A percentile compares a stretch with the other conserved stretches of the same genome.
These are phyloP conservation scores for Drosophila nigromelanica DNA, from an alignment of 1,140 invertebrate genomes.

Conservation along the genomic window DNA sequence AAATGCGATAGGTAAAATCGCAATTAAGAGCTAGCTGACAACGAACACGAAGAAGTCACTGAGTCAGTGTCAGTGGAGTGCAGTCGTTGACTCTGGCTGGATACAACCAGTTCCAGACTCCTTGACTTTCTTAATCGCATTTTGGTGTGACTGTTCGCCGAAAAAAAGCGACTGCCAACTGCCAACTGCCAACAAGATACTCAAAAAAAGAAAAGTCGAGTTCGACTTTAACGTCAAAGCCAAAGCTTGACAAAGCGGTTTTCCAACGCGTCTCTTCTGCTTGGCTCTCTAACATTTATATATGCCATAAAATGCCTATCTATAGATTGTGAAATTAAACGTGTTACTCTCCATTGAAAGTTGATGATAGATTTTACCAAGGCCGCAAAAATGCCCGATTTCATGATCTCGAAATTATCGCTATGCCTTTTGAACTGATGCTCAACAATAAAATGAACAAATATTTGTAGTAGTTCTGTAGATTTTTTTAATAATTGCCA, in stretches of 20 bases:
- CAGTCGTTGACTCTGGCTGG: slow-evolving; percentile 61
- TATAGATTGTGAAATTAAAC: slow-evolving; percentile 47
- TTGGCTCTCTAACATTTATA: slow-evolving; percentile 51
- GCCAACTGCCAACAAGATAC: background rate
- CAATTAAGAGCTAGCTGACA: slow-evolving; percentile 51
- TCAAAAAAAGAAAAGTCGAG: slow-evolving; percentile 47
- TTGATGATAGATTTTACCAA: slow-evolving; percentile 30
- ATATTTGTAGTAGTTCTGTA: too few relatives aligned
- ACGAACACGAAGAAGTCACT: slow-evolving; percentile 52
- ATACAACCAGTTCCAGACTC: slow-evolving; percentile 55
- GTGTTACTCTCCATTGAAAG: slow-evolving; percentile 33
- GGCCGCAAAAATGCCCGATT: slow-evolving; percentile 14
- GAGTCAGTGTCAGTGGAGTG: slow-evolving; percentile 17
- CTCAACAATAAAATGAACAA: too few relatives aligned
- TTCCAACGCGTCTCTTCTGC: slow-evolving; percentile 36
- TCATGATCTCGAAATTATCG: too few relatives aligned
- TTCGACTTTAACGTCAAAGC: slow-evolving; percentile 3
- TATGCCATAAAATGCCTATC: slow-evolving; percentile 53
- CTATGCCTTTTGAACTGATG: too few relatives aligned
- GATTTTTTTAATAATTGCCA: too few relatives aligned
- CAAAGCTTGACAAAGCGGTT: slow-evolving; percentile 45
- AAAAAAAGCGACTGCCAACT: slow-evolving; percentile 59
- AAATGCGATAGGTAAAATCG: slow-evolving; percentile 38
- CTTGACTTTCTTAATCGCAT: slow-evolving; percentile 62
- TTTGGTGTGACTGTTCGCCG: slow-evolving; percentile 54